Evolutionary conservation across 1,140 invertebrate species (phyloP).

Genomic region (Pachypsylla venusta): DNA sequence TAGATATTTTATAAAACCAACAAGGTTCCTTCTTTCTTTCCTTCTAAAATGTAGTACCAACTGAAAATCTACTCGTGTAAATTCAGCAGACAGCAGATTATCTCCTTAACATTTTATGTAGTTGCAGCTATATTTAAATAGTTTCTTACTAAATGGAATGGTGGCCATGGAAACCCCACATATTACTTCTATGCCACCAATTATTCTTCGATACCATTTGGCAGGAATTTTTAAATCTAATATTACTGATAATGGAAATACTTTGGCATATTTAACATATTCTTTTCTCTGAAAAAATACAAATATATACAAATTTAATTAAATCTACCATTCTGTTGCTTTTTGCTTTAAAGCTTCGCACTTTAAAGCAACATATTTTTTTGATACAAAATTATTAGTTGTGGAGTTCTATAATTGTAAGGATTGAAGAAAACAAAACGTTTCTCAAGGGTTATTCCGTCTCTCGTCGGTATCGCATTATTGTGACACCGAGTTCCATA

Average conservation of each 20-base stretch:
- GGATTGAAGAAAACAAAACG: neutral
- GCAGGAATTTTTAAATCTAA: conserved; percentile 78
- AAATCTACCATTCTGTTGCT: no score
- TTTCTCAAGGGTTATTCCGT: neutral
- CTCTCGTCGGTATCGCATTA: neutral
- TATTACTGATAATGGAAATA: conserved; percentile 73
- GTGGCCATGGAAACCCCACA: conserved; percentile 76
- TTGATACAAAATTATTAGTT: neutral
- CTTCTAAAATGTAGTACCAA: neutral
- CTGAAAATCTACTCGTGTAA: neutral
- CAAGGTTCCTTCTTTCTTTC: neutral
- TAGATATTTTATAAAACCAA: no score
- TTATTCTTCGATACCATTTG: conserved; percentile 78
- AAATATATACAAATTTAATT: no score
- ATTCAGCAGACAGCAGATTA: no score
- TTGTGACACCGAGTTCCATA: no score
- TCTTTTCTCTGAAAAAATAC: conserved; percentile 78
- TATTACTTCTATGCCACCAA: conserved; percentile 76
- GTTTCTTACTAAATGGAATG: conserved; percentile 68
- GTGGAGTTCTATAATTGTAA: no score
- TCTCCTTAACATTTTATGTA: neutral
- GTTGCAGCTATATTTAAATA: neutral
- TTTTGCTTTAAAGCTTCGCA: no score
- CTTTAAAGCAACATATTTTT: neutral
- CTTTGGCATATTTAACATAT: conserved; percentile 92